Percentiles rank a stretch among this genome's conserved stretches.
Conservation (phyloP, 2,113 vertebrate genomes). For the Sus scrofa region T2T-Sscrofa CM000814.6:89073501-89074000, state of each 20-base stretch:
- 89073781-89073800: not conserved
- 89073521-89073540: not conserved
- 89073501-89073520: constrained; percentile 14
- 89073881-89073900: not conserved
- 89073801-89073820: not conserved
- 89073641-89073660: not conserved
- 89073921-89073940: constrained; percentile 63
- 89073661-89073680: not conserved
- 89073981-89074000: constrained; percentile 88
- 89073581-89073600: constrained; percentile 17
- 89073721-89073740: not conserved
- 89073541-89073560: not conserved
- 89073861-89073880: not conserved
- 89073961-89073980: constrained; percentile 87
- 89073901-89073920: constrained; percentile 66
- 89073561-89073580: not conserved
- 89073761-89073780: not conserved
- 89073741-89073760: not conserved
- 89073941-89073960: constrained; percentile 55
- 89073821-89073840: not conserved
- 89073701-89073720: not conserved
- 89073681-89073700: not conserved
- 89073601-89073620: not conserved
- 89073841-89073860: not conserved
- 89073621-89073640: not conserved